Base-by-base conservation (phyloP, 2,797 vertebrate species). In the Sylvia borin region DNA sequence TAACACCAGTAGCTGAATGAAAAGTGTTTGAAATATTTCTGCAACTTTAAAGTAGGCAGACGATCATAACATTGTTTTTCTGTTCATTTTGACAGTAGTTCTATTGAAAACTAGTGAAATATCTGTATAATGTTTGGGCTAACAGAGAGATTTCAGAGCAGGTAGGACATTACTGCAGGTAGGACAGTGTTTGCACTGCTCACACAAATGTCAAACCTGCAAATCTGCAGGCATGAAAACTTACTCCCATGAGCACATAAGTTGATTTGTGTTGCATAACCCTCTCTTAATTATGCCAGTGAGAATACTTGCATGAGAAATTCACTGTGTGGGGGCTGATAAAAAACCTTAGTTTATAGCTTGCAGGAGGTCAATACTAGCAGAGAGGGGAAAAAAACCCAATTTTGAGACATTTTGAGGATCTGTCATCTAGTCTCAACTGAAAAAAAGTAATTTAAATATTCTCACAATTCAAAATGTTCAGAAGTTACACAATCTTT, bases 261-360 rank as follows among this genome's bases (percentile, higher is more conserved):
- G 57, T 32, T 85, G 67, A 86, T 92, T 93, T 80, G 47, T 76
- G 57, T 92, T 90, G 48, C 57, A 77, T 91, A 95, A 93, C 36
- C n/a, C 42, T 82, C 50, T 87, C 21, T 74, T 88, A 93, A 93
- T 88, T 87, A 90, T 68, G 53, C 29, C 74, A 64, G 65, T 54
- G 54, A 82, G 80, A 93, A 84, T 66, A 85, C 27, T 65, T 64
- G 70, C 80, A 86, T 36, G 74, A 85, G 55, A 95, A 88, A 95
- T 79, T 79, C 36, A 60, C 26, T 88, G 25, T 50, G 61, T 60
- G 71, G 26, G 55, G 53, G 47, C 5, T 95, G 71, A 58, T 78
- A 72, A 48, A 88, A 92, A 40, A 4, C 8, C 27, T 27, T 67
- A 55, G 55, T 85, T 81, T 85, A 51, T 13, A 79, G 64, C 66